Percentiles rank a stretch among this genome's conserved stretches.
Conservation (phyloP, 2,888 invertebrate species). For the Mantis religiosa region DNA sequence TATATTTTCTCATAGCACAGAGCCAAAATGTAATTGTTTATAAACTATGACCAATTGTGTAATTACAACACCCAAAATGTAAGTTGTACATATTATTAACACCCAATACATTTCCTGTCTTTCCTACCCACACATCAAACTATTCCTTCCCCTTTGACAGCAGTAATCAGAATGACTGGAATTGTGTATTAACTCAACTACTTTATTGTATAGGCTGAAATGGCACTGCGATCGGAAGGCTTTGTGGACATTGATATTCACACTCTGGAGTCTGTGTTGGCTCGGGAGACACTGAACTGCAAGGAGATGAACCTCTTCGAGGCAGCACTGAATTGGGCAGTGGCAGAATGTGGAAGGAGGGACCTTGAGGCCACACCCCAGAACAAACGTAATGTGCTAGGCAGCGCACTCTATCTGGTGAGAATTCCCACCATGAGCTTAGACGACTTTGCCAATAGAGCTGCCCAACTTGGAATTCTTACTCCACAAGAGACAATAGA, state of each 20-base stretch:
- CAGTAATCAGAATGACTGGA: no score
- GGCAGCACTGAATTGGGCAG: constrained; percentile 90
- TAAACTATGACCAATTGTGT: no score
- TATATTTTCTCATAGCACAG: no score
- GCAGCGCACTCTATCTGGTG: constrained; percentile 78
- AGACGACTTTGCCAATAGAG: constrained; percentile 91
- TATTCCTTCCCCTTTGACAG: no score
- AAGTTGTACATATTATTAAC: no score
- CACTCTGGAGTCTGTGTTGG: constrained; percentile 86
- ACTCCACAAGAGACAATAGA: constrained; percentile 92
- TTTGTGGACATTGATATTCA: constrained; percentile 94
- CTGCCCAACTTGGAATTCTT: constrained; percentile 87
- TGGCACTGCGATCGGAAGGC: constrained; percentile 92
- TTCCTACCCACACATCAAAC: no score
- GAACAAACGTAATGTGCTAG: constrained; percentile 72
- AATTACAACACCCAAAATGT: no score
- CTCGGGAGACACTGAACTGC: constrained; percentile 90
- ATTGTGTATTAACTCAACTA: no score
- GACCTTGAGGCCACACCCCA: constrained; percentile 76
- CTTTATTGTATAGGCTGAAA: constrained; percentile 68
- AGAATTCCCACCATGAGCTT: constrained; percentile 92
- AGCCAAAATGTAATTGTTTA: no score
- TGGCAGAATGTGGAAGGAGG: constrained; percentile 80
- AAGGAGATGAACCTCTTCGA: constrained; percentile 88
- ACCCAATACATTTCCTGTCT: no score